Evolutionary conservation across 2,113 vertebrate genomes (phyloP), one percentile per base, ranked within the genome.

Genomic region (Psittacula cyanocephala): DNA sequence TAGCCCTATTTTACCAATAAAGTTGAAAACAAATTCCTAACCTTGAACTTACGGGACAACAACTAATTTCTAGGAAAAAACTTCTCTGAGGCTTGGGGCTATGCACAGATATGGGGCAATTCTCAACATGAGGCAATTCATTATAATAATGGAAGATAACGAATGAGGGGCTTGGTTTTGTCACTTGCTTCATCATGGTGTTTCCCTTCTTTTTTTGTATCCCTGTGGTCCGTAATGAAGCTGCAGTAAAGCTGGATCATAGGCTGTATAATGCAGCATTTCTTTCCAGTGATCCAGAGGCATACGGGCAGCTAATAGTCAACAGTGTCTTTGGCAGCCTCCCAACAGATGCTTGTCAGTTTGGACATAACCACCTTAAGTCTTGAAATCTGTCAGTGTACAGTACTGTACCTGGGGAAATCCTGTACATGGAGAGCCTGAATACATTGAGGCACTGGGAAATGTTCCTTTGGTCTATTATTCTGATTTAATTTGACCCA

Each of bases 11-110:
- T 50, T 47, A 65, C 15, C 27, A 50, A 23, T 41, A 13, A 71
- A 47, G 18, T 2, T 71, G 29, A 62, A 68, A 82, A 57, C 10
- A 63, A 79, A 31, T 10, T 43, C 10, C 19, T 24, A 13, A 49
- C 49, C 23, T 65, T 86, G 49, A 75, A 59, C 1, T 52, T 62
- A n/a, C 0, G 1, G 31, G 41, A 39, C 0, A 4, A 55, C 15
- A 75, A 67, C 11, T 39, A 3, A 63, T 64, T 77, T 50, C 27
- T 20, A 49, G 55, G 39, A 24, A 91, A 17, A 17, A 88, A 47
- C 39, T 44, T 83, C 20, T 25, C 60, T 78, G 25, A 70, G 25
- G 43, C 27, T 64, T 2, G 3, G 28, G 18, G 10, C 52, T 55
- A 19, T 9, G 31, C 28, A 68, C 17, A 60, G 2, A 81, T 52